phyloP scores from a whole-genome alignment of 2,113 vertebrate genomes.

The Muntiacus reevesi region DNA sequence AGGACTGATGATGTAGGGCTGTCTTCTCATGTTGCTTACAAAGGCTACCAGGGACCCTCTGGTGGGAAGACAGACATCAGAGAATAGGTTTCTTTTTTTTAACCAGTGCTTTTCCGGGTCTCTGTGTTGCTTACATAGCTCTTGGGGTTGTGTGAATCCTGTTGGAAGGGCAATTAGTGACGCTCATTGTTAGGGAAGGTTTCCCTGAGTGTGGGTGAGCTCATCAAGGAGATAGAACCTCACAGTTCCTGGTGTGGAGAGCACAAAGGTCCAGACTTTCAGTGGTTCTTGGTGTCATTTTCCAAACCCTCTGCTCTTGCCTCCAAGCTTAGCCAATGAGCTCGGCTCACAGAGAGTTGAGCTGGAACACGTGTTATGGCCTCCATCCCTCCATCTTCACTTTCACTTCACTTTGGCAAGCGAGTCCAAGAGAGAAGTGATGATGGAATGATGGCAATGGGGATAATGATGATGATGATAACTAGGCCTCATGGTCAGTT shows the following conservation, averaged over 20 bases:
- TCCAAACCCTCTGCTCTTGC: not conserved
- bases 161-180: not conserved
- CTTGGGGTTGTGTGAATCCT: not conserved
- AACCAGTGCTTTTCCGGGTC: not conserved
- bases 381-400: not conserved
- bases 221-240: not conserved
- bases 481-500: not conserved
- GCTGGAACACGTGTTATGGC: not conserved
- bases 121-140: not conserved
- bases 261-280: not conserved
- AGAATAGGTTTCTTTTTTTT: not conserved
- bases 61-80: not conserved
- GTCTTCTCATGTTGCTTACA: not conserved
- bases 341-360: not conserved
- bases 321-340: not conserved
- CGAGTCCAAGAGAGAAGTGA: not conserved
- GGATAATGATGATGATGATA: not conserved
- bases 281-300: not conserved
- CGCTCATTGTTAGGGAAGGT: not conserved
- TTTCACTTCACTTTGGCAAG: not conserved
- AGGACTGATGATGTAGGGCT: not conserved
- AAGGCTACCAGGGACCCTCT: not conserved
- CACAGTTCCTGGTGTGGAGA: not conserved
- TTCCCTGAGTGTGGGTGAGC: not conserved
- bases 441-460: not conserved